Evolutionary conservation across 2,797 vertebrate species (phyloP).

Genomic region (Orestias chungarensis): DNA sequence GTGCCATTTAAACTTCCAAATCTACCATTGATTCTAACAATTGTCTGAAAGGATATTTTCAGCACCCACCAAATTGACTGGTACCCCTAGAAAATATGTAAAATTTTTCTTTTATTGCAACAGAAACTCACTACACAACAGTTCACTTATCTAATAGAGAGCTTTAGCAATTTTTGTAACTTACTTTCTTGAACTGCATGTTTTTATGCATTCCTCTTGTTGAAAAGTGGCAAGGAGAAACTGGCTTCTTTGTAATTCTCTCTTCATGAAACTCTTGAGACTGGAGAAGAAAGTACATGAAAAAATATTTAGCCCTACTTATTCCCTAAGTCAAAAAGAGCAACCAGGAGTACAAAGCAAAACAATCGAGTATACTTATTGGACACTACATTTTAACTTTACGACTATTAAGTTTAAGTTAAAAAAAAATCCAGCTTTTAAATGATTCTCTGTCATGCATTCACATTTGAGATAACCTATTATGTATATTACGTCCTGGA

Average conservation of each 20-base stretch:
- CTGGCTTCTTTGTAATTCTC: not conserved
- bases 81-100: not conserved
- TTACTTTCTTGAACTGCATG: not conserved
- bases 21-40: too few relatives aligned
- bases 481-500: too few relatives aligned
- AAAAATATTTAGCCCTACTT: not conserved
- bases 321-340: not conserved
- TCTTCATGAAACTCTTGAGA: not conserved
- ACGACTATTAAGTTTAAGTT: not conserved
- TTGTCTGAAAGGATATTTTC: not conserved
- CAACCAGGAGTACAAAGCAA: not conserved
- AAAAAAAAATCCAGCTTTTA: not conserved
- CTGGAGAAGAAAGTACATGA: not conserved
- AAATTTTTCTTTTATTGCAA: not conserved
- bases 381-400: not conserved
- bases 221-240: not conserved
- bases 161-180: not conserved
- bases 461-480: too few relatives aligned
- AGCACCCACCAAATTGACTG: not conserved
- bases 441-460: not conserved
- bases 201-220: not conserved
- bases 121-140: not conserved
- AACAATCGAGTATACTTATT: not conserved
- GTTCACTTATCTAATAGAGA: not conserved
- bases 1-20: too few relatives aligned